A percentile compares a stretch with the other conserved stretches of the same genome.
Evolutionary conservation across 1,140 invertebrate species (phyloP).

Genomic region (Rhyacophila brunnea): DNA sequence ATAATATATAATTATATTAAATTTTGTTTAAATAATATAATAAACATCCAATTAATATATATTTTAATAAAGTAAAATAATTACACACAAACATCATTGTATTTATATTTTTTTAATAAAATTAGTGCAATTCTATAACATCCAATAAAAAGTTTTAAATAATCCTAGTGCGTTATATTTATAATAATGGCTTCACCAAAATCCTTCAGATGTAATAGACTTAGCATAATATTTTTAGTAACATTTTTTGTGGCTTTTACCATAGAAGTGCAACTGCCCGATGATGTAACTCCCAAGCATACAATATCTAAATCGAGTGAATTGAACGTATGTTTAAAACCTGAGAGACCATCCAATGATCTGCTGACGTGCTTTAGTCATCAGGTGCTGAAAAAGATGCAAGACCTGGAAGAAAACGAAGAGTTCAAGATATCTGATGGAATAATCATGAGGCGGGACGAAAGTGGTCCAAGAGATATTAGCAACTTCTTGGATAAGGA

Average conservation of each 20-base stretch:
- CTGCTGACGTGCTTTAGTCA: conserved; percentile 65
- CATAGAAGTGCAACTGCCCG: conserved; percentile 28
- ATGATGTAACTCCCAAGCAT: conserved; percentile 7
- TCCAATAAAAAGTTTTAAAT: too few relatives aligned
- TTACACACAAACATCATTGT: too few relatives aligned
- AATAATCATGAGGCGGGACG: conserved; percentile 58
- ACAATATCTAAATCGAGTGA: conserved; percentile 18
- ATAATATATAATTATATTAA: too few relatives aligned
- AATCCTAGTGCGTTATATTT: neutral
- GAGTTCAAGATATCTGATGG: conserved; percentile 63
- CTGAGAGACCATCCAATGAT: conserved; percentile 43
- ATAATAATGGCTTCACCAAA: too few relatives aligned
- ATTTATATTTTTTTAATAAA: too few relatives aligned
- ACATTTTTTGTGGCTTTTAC: conserved; percentile 19
- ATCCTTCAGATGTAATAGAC: conserved; percentile 5
- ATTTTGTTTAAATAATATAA: too few relatives aligned
- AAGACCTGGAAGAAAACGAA: conserved; percentile 63
- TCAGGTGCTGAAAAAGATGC: conserved; percentile 63
- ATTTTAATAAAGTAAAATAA: too few relatives aligned
- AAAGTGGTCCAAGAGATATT: conserved; percentile 53
- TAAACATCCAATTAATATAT: too few relatives aligned
- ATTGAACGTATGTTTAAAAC: conserved; percentile 55
- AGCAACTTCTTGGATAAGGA: conserved; percentile 66
- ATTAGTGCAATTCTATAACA: too few relatives aligned
- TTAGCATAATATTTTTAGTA: conserved; percentile 16